These are phyloP conservation scores for Mola mola DNA, from an alignment of 2,113 vertebrate genomes.

Conservation along the genomic window DNA sequence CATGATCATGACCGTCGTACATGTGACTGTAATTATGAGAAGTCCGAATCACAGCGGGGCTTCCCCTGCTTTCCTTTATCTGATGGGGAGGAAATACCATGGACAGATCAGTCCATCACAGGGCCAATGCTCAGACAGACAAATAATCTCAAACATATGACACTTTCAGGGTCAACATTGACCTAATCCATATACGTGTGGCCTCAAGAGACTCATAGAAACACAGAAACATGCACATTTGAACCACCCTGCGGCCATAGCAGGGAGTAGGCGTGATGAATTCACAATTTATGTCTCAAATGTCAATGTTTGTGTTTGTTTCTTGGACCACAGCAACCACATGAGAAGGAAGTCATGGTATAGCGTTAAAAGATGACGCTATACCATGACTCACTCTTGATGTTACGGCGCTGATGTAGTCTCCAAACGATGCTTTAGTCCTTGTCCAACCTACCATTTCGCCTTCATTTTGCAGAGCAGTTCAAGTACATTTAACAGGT, in stretches of 20 bases:
- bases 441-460: no score
- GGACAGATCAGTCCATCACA: constrained; percentile 11
- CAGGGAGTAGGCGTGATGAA: constrained; percentile 4
- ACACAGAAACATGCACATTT: constrained; percentile 6
- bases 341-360: no score
- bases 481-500: no score
- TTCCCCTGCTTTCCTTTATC: not conserved
- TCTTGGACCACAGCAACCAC: not conserved
- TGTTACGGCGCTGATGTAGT: no score
- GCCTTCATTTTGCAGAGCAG: no score
- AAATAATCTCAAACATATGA: not conserved
- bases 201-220: not conserved
- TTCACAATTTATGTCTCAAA: constrained; percentile 9
- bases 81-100: constrained; percentile 22
- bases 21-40: constrained; percentile 36
- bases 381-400: no score
- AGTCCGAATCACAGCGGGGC: constrained; percentile 1
- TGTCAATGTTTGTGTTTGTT: not conserved
- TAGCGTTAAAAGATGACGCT: no score
- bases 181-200: not conserved
- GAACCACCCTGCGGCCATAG: not conserved
- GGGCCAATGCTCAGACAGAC: constrained; percentile 9
- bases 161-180: not conserved
- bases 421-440: no score
- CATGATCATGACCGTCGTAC: not conserved